phyloP scores from a whole-genome alignment of 1,140 invertebrate genomes.

The Drosophila pachea region DNA sequence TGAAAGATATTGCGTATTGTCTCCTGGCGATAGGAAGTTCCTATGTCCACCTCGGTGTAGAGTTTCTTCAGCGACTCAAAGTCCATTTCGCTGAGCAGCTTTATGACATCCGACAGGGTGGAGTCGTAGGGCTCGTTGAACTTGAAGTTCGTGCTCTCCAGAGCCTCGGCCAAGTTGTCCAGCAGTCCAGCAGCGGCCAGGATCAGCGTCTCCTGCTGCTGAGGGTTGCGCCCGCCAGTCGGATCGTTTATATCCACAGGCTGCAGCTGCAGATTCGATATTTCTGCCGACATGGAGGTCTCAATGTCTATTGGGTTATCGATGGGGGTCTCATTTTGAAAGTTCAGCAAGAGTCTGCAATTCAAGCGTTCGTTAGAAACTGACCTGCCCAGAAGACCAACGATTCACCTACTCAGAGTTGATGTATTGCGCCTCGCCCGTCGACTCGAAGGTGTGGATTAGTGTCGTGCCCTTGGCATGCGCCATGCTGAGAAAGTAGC shows the following conservation, averaged over 20 bases:
- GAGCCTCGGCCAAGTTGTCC: conserved; percentile 76
- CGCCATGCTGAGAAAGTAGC: conserved; percentile 72
- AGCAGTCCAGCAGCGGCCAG: conserved; percentile 64
- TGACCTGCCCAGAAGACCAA: not conserved
- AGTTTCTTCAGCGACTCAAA: conserved; percentile 80
- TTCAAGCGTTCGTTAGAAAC: not conserved
- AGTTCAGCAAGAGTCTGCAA: conserved; percentile 63
- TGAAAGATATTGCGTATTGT: conserved; percentile 85
- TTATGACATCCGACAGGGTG: conserved; percentile 78
- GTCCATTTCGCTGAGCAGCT: conserved; percentile 80
- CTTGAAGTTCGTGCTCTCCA: conserved; percentile 79
- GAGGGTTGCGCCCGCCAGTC: conserved; percentile 70
- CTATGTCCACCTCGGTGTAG: conserved; percentile 81
- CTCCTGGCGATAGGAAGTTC: conserved; percentile 83
- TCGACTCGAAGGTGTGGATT: conserved; percentile 77
- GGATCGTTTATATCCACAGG: conserved; percentile 63
- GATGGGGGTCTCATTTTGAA: conserved; percentile 65
- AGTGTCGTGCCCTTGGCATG: conserved; percentile 75
- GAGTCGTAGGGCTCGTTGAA: conserved; percentile 79
- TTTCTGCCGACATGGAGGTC: conserved; percentile 60
- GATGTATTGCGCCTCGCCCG: conserved; percentile 75
- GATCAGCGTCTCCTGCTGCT: conserved; percentile 64
- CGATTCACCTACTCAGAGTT: conserved; percentile 63
- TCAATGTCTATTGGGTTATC: conserved; percentile 71
- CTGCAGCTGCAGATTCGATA: conserved; percentile 59